A percentile compares a stretch with the other conserved stretches of the same genome.
Evolutionary conservation across 2,113 vertebrate species (phyloP).

Genomic region (Ceratotherium simum): DNA sequence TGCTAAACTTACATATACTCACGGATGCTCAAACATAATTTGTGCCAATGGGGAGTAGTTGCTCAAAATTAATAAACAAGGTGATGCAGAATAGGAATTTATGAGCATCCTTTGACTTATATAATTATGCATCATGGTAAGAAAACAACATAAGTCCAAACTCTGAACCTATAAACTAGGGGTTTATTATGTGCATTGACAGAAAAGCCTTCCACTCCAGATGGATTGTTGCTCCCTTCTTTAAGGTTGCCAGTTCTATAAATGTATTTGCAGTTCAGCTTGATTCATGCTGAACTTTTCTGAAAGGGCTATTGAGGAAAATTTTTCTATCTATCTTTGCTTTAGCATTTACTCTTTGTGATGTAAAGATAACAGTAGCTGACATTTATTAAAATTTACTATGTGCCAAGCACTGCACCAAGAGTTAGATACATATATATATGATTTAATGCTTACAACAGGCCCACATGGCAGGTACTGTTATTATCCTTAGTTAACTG

Average conservation of each 20-base stretch:
- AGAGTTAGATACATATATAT: not conserved
- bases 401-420: not conserved
- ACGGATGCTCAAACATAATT: not conserved
- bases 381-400: slow-evolving; percentile 13
- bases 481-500: not conserved
- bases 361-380: not conserved
- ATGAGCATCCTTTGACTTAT: not conserved
- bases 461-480: not conserved
- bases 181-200: slow-evolving; percentile 5
- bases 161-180: not conserved
- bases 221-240: not conserved
- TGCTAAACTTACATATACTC: not conserved
- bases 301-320: slow-evolving; percentile 11
- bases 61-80: slow-evolving; percentile 43
- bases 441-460: not conserved
- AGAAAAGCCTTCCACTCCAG: not conserved
- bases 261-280: slow-evolving; percentile 10
- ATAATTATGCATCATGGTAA: not conserved
- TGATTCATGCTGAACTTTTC: slow-evolving; percentile 9
- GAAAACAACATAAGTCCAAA: slow-evolving; percentile 15
- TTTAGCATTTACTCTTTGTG: not conserved
- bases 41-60: not conserved
- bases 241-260: not conserved
- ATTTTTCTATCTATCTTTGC: not conserved
- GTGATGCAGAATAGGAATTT: not conserved